Percentiles rank a stretch among this genome's conserved stretches.
phyloP scores from a whole-genome alignment of 2,888 invertebrate species.

The Ceratothoa steindachneri region DNA sequence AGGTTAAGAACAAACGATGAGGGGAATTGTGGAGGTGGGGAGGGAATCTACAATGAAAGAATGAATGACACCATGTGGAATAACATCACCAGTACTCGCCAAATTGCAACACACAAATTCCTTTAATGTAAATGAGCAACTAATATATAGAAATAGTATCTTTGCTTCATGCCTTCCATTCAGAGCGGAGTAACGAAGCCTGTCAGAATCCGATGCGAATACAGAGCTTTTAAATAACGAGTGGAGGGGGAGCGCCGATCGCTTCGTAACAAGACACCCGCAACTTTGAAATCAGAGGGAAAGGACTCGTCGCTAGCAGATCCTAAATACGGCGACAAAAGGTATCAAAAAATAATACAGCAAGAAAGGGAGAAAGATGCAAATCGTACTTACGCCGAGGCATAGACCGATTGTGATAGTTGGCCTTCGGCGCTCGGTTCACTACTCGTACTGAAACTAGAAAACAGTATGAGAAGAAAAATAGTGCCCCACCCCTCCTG shows the following conservation, averaged over 20 bases:
- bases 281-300: neutral
- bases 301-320: neutral
- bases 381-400: neutral
- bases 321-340: neutral
- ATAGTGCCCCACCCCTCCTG: no score
- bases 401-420: neutral
- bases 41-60: no score
- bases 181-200: neutral
- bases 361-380: no score
- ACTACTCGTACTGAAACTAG: slow-evolving; percentile 7
- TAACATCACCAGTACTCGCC: no score
- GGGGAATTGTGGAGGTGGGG: no score
- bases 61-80: no score
- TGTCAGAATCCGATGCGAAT: neutral
- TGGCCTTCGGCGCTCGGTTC: slow-evolving; percentile 1
- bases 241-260: neutral
- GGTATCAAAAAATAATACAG: neutral
- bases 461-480: neutral
- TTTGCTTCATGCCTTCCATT: neutral
- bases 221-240: neutral
- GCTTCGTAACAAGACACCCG: neutral
- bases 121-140: no score
- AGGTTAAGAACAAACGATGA: no score
- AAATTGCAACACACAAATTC: no score
- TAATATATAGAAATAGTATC: no score